Conservation (phyloP, 2,113 vertebrate species). For the Ammodytes dubius region DNA sequence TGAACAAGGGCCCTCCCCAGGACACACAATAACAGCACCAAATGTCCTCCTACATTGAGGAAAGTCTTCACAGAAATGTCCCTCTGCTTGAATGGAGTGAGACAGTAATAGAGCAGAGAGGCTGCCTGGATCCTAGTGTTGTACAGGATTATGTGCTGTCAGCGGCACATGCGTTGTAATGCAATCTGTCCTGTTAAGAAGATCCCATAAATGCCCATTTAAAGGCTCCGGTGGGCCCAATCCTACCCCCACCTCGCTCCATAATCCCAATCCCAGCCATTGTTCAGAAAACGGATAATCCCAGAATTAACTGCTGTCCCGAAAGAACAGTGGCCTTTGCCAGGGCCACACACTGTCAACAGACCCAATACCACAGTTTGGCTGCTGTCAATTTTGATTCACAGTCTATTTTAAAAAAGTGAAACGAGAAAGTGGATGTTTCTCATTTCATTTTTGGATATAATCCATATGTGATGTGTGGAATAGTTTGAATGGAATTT, state of each 20-base stretch:
- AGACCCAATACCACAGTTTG: background rate
- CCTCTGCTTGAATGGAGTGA: background rate
- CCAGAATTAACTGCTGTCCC: slow-evolving; percentile 52
- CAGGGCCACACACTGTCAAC: slow-evolving; percentile 18
- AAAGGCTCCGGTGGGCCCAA: slow-evolving; percentile 12
- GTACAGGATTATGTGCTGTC: slow-evolving; percentile 39
- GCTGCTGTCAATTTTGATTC: background rate
- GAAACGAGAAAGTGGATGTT: too few species aligned
- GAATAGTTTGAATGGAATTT: background rate
- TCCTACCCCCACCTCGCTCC: slow-evolving; percentile 41
- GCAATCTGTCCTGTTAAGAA: slow-evolving; percentile 47
- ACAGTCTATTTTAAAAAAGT: too few species aligned
- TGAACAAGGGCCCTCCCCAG: background rate
- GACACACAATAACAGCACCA: background rate
- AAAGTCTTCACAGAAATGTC: too few species aligned
- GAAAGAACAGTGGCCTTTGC: background rate
- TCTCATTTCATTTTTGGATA: too few species aligned
- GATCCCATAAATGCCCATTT: slow-evolving; percentile 36
- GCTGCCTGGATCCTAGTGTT: background rate
- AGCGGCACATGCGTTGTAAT: slow-evolving; percentile 42
- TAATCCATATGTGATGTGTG: background rate
- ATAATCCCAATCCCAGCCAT: slow-evolving; percentile 58
- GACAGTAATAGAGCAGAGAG: background rate
- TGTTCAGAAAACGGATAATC: slow-evolving; percentile 63
- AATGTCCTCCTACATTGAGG: too few species aligned